Conservation (phyloP, 2,797 vertebrate species). For the Myotis daubentonii region DNA sequence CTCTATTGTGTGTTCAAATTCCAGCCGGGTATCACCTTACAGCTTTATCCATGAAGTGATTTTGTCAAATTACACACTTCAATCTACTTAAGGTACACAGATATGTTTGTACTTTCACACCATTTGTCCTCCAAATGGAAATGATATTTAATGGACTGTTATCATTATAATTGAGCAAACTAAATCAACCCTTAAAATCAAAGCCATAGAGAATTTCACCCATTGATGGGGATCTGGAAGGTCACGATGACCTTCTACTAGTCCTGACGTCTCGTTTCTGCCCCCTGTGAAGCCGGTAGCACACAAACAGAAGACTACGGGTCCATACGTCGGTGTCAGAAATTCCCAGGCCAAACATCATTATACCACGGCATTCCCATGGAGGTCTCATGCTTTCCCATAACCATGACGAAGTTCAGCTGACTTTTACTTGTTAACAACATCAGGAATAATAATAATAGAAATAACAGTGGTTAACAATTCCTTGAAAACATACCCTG, state of each 20-base stretch:
- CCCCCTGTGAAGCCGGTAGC: not conserved
- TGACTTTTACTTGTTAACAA: not conserved
- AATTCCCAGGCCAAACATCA: not conserved
- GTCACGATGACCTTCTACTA: not conserved
- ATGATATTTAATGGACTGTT: not conserved
- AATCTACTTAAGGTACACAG: not conserved
- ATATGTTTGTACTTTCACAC: not conserved
- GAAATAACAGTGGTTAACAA: not conserved
- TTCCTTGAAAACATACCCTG: not conserved
- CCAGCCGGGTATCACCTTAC: not conserved
- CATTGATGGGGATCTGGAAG: not conserved
- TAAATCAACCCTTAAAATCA: not conserved
- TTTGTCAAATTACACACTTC: not conserved
- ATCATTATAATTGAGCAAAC: not conserved
- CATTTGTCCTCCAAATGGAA: not conserved
- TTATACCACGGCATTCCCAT: not conserved
- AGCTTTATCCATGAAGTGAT: not conserved
- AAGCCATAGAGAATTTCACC: not conserved
- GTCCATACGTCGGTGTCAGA: not conserved
- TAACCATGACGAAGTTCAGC: not conserved
- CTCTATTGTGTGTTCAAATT: not conserved
- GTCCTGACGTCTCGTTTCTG: not conserved
- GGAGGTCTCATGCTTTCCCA: not conserved
- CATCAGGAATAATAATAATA: not conserved
- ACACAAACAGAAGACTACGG: not conserved